Evolutionary conservation across 2,113 vertebrate species (phyloP).

Genomic region (Nothocercus julius): DNA sequence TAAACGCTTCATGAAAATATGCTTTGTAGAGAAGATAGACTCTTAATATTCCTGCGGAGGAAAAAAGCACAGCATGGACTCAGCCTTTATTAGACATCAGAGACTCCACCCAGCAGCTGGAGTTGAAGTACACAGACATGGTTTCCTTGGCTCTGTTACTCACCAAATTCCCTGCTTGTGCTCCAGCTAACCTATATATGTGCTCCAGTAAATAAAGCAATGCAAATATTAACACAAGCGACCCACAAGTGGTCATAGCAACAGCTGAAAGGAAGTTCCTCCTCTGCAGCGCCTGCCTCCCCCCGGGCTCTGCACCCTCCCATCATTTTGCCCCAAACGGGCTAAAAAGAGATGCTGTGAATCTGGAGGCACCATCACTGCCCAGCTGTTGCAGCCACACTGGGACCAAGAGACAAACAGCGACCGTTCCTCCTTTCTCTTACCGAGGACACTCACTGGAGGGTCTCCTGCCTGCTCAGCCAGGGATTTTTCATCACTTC

Average conservation of each 20-base stretch:
- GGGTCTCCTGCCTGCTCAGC: background rate
- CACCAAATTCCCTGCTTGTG: background rate
- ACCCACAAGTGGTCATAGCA: background rate
- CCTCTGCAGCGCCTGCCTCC: background rate
- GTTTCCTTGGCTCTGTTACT: background rate
- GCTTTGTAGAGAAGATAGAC: background rate
- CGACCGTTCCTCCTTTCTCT: background rate
- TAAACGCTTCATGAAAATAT: background rate
- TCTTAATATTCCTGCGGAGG: background rate
- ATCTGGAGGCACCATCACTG: background rate
- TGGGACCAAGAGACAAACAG: background rate
- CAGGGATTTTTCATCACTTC: background rate
- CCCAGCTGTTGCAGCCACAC: fast-evolving
- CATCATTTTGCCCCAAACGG: background rate
- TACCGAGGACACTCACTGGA: background rate
- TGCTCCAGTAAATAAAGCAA: conserved; percentile 11
- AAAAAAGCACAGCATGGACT: background rate
- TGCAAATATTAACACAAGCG: background rate
- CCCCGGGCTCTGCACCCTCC: fast-evolving
- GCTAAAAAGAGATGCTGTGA: background rate
- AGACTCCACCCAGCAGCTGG: background rate
- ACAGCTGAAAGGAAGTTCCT: background rate
- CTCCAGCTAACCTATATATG: background rate
- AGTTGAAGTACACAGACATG: background rate
- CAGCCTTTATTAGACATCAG: background rate